Evolutionary conservation across 1,140 invertebrate genomes (phyloP).

Genomic region (Vanessa atalanta): DNA sequence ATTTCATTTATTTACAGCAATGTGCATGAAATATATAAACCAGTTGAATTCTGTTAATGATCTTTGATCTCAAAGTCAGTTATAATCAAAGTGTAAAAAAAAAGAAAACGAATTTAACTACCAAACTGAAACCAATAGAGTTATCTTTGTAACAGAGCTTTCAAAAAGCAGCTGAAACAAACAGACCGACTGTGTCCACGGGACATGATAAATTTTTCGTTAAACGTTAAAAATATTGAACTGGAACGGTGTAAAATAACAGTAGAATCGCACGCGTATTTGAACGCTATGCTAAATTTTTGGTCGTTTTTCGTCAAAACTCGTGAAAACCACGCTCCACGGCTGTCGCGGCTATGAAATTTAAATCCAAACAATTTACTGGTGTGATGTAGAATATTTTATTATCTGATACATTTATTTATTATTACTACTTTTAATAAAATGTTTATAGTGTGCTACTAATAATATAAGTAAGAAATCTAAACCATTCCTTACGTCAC

Average conservation of each 20-base stretch:
- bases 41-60: neutral
- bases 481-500: too few relatives aligned
- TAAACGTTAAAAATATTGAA: constrained; percentile 20
- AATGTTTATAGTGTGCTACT: too few relatives aligned
- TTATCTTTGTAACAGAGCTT: neutral
- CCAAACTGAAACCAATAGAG: too few relatives aligned
- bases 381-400: neutral
- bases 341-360: constrained; percentile 20
- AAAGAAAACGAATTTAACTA: too few relatives aligned
- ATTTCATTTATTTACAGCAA: too few relatives aligned
- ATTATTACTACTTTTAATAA: too few relatives aligned
- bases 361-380: constrained; percentile 8
- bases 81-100: too few relatives aligned
- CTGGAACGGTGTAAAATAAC: constrained; percentile 13
- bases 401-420: too few relatives aligned
- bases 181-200: neutral
- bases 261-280: constrained; percentile 21
- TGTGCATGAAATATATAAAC: too few relatives aligned
- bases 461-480: too few relatives aligned
- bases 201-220: neutral
- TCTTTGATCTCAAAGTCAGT: too few relatives aligned
- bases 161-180: neutral
- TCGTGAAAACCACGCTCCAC: constrained; percentile 10
- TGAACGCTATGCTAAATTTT: neutral
- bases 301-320: constrained; percentile 16